Conservation (phyloP, 2,113 vertebrate genomes). For the Diglossa brunneiventris region DNA sequence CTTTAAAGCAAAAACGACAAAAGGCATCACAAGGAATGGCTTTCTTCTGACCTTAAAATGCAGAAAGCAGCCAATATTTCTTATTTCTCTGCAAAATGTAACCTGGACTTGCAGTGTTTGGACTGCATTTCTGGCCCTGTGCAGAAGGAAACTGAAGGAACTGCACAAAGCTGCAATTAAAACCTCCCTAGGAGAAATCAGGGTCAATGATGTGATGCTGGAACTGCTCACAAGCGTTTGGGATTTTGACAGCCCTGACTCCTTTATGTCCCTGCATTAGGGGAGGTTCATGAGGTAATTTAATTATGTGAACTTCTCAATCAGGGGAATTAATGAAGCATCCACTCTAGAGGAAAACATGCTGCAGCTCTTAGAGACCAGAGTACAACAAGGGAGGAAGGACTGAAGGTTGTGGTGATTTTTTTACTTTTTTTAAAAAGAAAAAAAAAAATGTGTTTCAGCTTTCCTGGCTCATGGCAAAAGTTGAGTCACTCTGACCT, state of each 20-base stretch:
- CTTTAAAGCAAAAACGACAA: background rate
- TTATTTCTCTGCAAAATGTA: background rate
- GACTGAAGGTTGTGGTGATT: background rate
- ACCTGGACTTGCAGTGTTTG: background rate
- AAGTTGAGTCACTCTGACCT: background rate
- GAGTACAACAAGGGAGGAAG: background rate
- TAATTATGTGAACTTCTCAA: background rate
- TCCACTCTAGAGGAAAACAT: background rate
- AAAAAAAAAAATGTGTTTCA: background rate
- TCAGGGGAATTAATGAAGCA: background rate
- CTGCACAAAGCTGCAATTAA: background rate
- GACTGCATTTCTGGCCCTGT: background rate
- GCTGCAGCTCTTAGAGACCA: conserved; percentile 24
- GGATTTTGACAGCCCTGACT: background rate
- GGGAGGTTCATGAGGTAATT: conserved; percentile 10
- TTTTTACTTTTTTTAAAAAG: background rate
- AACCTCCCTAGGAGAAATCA: background rate
- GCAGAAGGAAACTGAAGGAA: background rate
- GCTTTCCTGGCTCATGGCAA: background rate
- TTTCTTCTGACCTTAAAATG: background rate
- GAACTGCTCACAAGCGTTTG: background rate
- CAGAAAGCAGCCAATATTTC: background rate
- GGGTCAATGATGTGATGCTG: background rate
- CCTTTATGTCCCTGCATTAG: background rate
- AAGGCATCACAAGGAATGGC: background rate